Evolutionary conservation across 1,140 invertebrate genomes (phyloP), one percentile per base, ranked within the genome.

Genomic region (Drosophila oshimai): DNA sequence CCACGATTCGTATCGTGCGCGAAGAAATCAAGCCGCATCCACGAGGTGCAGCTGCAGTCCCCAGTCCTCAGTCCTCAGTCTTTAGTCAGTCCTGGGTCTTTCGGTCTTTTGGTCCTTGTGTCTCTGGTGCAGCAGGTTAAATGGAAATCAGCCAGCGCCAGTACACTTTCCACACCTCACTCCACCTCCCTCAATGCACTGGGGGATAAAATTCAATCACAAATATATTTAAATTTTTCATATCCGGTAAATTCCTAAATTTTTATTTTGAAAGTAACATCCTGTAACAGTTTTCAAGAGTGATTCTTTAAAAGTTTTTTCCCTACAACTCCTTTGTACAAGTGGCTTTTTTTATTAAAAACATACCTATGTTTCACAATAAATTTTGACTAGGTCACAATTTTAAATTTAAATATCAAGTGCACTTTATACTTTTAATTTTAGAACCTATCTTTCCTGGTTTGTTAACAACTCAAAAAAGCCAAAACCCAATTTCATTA

Each of bases 81-180:
- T 13, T 26, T n/a, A 13, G 45, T 12, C n/a, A 20, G 26, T 34
- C 50, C 41, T 31, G 20, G 31, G 54, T 42, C 55, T 46, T 41
- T 64, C 71, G 45, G 29, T 55, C 51, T 17, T 4, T 9, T 36
- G 28, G 26, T 42, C 67, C 64, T 29, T 54, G 64, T 24, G 64
- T 41, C 64, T 45, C 44, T 18, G 65, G 58, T 76, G 81, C 81
- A 87, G 81, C 83, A 87, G 75, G 79, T 84, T 84, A 89, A 89
- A 89, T 84, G 86, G 84, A 89, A 87, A 87, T 87, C 86, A 80
- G 76, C 57, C 80, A 84, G 78, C 57, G 46, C 24, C 50, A 69
- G 46, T 46, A 17, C 45, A 53, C 45, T 41, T 28, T 62, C 46
- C 31, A 26, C 51, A 33, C 33, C 61, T 50, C 26, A 33, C 33